phyloP scores from a whole-genome alignment of 2,113 vertebrate species.

The Grallaria varia region DNA sequence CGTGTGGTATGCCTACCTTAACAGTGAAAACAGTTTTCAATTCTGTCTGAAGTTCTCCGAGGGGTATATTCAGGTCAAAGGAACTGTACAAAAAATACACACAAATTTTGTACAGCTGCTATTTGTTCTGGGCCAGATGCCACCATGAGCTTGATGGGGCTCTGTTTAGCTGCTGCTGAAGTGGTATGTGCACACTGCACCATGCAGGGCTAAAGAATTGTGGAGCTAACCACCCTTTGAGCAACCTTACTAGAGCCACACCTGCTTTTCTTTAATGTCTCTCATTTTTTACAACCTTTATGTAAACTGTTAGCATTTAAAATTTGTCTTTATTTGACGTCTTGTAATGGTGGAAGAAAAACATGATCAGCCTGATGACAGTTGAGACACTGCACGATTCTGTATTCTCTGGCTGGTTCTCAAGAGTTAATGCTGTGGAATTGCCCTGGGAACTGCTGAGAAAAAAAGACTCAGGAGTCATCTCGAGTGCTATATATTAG shows the following conservation, averaged over 20 bases:
- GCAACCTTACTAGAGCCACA: not conserved
- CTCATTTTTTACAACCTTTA: not conserved
- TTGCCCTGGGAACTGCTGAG: not conserved
- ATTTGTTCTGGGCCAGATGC: not conserved
- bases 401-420: not conserved
- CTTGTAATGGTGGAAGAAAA: not conserved
- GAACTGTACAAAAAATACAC: not conserved
- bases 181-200: accelerated
- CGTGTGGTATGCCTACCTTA: not conserved
- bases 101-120: slow-evolving; percentile 11
- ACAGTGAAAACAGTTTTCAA: not conserved
- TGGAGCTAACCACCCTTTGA: not conserved
- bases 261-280: not conserved
- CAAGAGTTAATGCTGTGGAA: not conserved
- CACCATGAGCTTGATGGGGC: not conserved
- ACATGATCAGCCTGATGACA: not conserved
- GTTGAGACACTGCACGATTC: not conserved
- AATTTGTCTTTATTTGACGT: not conserved
- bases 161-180: not conserved
- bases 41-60: not conserved
- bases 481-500: not conserved
- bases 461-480: not conserved
- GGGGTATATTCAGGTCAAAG: slow-evolving; percentile 12
- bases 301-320: not conserved
- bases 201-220: not conserved